Evolutionary conservation across 2,797 vertebrate species (phyloP).

Genomic region (Geotrypetes seraphini): DNA sequence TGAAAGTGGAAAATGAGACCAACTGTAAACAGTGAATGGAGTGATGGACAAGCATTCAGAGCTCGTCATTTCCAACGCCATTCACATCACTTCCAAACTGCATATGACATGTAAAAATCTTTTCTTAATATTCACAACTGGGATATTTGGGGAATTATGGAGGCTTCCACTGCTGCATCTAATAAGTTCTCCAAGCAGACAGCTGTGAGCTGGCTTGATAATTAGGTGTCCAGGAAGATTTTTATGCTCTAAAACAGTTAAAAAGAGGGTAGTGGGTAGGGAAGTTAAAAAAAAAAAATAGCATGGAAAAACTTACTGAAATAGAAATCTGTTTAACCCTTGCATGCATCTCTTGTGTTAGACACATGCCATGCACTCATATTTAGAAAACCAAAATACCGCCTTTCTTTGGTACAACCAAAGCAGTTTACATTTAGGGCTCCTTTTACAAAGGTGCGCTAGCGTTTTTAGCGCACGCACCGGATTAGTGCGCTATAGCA

Average conservation of each 20-base stretch:
- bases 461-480: too few relatives aligned
- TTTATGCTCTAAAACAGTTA: conserved; percentile 74
- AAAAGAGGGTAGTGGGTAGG: conserved; percentile 45
- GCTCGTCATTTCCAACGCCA: conserved; percentile 82
- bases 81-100: conserved; percentile 73
- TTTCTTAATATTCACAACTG: conserved; percentile 97
- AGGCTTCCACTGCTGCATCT: conserved; percentile 88
- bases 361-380: too few relatives aligned
- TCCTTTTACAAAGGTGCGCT: too few relatives aligned
- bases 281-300: conserved; percentile 66
- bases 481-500: too few relatives aligned
- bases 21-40: conserved; percentile 98
- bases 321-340: conserved; percentile 63
- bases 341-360: too few relatives aligned
- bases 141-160: conserved; percentile 83
- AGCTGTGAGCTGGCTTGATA: conserved; percentile 92
- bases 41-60: conserved; percentile 98
- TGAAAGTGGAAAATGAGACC: conserved; percentile 94
- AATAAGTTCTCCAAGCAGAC: conserved; percentile 92
- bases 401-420: too few relatives aligned
- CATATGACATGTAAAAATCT: conserved; percentile 97
- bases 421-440: too few relatives aligned
- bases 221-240: conserved; percentile 90
- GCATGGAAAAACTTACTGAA: conserved; percentile 54
- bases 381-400: conserved; percentile 20